These are phyloP conservation scores for Actinopyga echinites DNA, from an alignment of 53 echinoderm and acorn worm genomes.

Conservation along the genomic window DNA sequence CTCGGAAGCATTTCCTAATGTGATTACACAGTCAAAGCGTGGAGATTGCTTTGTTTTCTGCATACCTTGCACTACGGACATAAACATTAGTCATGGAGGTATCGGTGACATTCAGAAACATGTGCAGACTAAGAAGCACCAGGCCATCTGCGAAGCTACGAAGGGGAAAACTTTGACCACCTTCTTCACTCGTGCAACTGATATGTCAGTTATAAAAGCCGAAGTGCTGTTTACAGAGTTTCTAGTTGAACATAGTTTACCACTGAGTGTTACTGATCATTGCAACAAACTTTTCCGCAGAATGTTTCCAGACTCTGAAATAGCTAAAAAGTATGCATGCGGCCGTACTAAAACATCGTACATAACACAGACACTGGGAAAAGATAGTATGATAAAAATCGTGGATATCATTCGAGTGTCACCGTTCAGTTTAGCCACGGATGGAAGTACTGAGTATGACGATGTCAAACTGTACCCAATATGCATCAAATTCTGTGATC, in stretches of 20 bases:
- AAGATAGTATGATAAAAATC: background rate
- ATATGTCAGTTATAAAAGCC: constrained; percentile 20
- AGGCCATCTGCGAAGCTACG: too few species aligned
- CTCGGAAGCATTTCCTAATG: too few species aligned
- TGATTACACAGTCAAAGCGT: too few species aligned
- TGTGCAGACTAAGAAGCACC: too few species aligned
- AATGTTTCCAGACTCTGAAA: constrained; percentile 53
- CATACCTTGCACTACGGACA: too few species aligned
- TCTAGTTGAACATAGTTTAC: constrained; percentile 43
- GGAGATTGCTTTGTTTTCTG: too few species aligned
- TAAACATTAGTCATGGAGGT: too few species aligned
- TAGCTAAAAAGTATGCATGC: constrained; percentile 45
- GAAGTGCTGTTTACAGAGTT: constrained; percentile 34
- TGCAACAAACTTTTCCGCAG: background rate
- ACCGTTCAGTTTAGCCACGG: constrained; percentile 23
- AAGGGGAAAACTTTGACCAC: too few species aligned
- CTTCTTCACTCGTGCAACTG: background rate
- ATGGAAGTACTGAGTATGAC: constrained; percentile 37
- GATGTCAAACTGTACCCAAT: constrained; percentile 27
- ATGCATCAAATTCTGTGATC: constrained; percentile 22
- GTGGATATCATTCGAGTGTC: background rate
- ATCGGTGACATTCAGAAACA: too few species aligned
- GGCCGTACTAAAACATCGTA: constrained; percentile 43
- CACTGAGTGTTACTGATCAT: constrained; percentile 32
- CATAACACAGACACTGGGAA: constrained; percentile 44